phyloP scores from a whole-genome alignment of 1,140 invertebrate species.

The Drosophila ogumai region DNA sequence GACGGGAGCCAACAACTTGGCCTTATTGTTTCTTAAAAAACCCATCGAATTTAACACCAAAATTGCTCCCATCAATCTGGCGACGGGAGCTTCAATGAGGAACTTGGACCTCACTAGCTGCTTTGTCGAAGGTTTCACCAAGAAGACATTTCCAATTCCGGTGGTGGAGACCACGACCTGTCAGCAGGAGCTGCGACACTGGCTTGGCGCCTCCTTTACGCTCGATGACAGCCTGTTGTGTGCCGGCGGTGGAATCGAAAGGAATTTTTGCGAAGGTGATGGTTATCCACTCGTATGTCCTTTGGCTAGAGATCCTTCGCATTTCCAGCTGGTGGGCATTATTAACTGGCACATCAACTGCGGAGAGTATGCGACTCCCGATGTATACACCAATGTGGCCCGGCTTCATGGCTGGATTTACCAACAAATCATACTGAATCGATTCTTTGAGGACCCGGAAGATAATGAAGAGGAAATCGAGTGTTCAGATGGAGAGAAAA shows the following conservation, averaged over 20 bases:
- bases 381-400: neutral
- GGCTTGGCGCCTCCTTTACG: neutral
- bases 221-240: neutral
- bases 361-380: neutral
- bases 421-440: neutral
- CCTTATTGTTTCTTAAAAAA: neutral
- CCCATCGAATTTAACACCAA: neutral
- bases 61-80: neutral
- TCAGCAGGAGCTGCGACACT: neutral
- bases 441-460: neutral
- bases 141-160: neutral
- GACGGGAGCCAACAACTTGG: neutral
- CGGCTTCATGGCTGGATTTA: neutral
- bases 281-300: neutral
- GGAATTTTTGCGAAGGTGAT: neutral
- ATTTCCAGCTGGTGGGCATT: neutral
- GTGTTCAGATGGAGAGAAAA: neutral
- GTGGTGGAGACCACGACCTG: neutral
- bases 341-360: neutral
- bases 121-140: fast-evolving
- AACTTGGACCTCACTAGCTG: neutral
- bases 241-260: neutral
- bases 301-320: neutral
- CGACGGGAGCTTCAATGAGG: neutral
- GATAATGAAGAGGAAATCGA: neutral